Evolutionary conservation across 2,888 invertebrate genomes (phyloP).

Genomic region (Drosophila ezoana): DNA sequence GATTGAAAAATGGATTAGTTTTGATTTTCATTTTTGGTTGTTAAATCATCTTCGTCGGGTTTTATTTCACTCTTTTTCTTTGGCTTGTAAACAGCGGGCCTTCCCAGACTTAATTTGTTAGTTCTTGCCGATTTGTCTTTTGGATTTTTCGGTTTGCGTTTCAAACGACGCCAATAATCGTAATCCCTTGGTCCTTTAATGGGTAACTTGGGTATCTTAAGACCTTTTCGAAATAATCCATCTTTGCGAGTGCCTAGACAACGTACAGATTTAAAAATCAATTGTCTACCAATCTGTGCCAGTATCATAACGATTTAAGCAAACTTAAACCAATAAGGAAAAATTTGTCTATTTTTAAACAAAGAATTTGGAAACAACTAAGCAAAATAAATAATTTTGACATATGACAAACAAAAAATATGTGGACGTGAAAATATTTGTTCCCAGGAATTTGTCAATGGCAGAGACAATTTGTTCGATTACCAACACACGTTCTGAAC

Average conservation of each 20-base stretch:
- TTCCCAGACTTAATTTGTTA: slow-evolving; percentile 5
- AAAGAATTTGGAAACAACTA: background rate
- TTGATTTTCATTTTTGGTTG: background rate
- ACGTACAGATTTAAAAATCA: background rate
- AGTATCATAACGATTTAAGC: background rate
- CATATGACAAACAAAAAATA: background rate
- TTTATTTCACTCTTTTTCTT: slow-evolving; percentile 23
- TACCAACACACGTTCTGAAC: too few species aligned
- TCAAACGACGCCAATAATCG: slow-evolving; percentile 25
- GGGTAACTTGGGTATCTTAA: background rate
- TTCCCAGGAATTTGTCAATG: slow-evolving; percentile 36
- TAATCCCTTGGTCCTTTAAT: background rate
- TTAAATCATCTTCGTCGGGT: background rate
- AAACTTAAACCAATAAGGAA: background rate
- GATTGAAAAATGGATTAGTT: background rate
- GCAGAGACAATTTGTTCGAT: too few species aligned
- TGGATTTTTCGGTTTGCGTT: slow-evolving; percentile 14
- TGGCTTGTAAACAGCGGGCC: slow-evolving; percentile 8
- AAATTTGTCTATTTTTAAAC: background rate
- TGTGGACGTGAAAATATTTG: too few species aligned
- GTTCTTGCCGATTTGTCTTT: background rate
- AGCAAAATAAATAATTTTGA: background rate
- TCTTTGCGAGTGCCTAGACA: background rate
- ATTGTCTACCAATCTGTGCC: background rate
- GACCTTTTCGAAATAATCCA: background rate